phyloP scores from a whole-genome alignment of 2,113 vertebrate genomes.

The Capreolus pygargus region DNA sequence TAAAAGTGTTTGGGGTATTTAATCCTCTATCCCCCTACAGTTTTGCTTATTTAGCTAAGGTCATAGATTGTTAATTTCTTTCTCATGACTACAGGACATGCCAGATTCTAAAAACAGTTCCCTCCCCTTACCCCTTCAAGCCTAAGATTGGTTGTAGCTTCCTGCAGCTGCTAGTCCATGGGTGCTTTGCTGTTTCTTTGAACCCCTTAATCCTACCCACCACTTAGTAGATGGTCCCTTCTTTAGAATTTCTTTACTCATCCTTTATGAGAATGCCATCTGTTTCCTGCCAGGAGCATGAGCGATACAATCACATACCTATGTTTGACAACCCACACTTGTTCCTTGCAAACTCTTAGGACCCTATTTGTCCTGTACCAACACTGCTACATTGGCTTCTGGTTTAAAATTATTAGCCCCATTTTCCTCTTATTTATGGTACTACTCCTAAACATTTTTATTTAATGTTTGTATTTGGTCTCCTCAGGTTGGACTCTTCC shows the following conservation, averaged over 20 bases:
- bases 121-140: background rate
- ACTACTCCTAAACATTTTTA: background rate
- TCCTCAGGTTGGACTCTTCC: background rate
- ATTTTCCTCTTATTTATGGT: background rate
- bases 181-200: background rate
- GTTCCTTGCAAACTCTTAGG: background rate
- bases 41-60: background rate
- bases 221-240: background rate
- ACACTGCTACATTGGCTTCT: background rate
- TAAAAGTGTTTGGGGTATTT: background rate
- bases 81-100: background rate
- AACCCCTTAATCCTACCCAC: background rate
- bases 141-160: background rate
- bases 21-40: background rate
- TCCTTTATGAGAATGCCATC: background rate
- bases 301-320: background rate
- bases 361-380: background rate
- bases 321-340: background rate
- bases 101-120: background rate
- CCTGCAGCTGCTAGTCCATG: background rate
- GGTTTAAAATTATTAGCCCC: background rate
- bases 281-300: background rate
- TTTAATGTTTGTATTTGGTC: background rate
- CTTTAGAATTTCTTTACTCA: background rate
- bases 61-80: background rate